These are phyloP conservation scores for cat (Felis catus) DNA, from an alignment of 2,113 vertebrate genomes.

Conservation along the genomic window DNA sequence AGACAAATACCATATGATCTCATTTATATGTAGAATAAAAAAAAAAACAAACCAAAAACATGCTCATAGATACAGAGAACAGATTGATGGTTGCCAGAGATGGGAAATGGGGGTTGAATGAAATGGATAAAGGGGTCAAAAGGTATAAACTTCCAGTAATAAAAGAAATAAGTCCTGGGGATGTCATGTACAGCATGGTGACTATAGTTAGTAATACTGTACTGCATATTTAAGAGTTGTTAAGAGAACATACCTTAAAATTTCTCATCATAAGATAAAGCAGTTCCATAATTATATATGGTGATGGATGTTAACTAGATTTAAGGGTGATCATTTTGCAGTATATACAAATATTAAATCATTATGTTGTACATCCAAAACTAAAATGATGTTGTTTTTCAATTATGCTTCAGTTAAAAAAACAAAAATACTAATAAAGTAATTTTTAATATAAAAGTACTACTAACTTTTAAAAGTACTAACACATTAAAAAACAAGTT, in stretches of 20 bases:
- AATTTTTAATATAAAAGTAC: not conserved
- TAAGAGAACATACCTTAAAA: not conserved
- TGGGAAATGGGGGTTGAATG: not conserved
- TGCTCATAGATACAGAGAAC: not conserved
- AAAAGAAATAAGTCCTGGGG: not conserved
- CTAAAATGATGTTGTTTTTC: not conserved
- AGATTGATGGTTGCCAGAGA: not conserved
- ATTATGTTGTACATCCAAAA: not conserved
- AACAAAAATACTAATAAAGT: not conserved
- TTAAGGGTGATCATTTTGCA: not conserved
- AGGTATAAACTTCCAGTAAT: not conserved
- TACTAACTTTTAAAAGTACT: not conserved
- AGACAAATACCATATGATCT: not conserved
- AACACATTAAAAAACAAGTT: not conserved
- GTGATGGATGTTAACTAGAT: not conserved
- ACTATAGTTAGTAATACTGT: not conserved
- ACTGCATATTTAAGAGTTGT: not conserved
- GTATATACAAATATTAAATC: not conserved
- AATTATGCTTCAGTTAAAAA: not conserved
- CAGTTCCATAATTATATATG: not conserved
- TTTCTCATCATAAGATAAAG: not conserved
- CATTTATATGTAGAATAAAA: not conserved
- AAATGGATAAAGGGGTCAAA: not conserved
- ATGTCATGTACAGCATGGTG: not conserved
- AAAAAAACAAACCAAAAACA: not conserved